Evolutionary conservation across 2,797 vertebrate genomes (phyloP), one percentile per base, ranked within the genome.

Genomic region (Rhodeus uyekii): DNA sequence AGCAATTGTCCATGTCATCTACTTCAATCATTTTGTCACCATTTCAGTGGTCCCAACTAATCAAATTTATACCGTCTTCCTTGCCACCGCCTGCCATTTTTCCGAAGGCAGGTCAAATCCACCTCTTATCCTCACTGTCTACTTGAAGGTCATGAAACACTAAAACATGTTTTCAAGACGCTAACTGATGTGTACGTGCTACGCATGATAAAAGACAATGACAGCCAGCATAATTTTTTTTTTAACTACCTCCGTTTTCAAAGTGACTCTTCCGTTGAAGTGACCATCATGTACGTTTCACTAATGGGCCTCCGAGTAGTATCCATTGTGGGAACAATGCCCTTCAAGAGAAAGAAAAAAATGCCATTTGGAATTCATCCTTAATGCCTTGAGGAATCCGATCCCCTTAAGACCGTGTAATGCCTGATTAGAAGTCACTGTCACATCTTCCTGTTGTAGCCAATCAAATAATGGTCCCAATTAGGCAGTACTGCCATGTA

Each of bases 1-100:
- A 74, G 72, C 72, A 76, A 76, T 55, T 64, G 71, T 29, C 68
- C 3, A 2, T 81, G 79, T 73, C 42, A 73, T 61, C 73, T 76
- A 36, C 38, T 82, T 69, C 81, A 55, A 76, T 82, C 34, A 60
- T 22, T 64, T 55, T 82, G 81, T 67, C 81, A 82, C 81, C 27
- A 14, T 76, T 82, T 82, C 80, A 82, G 50, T 60, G 48, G 61
- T 58, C 36, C 50, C 72, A 82, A 75, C 38, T 82, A 82, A 82
- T 82, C 81, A 82, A 68, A 76, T 82, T 38, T 75, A 46, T 76
- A 50, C 64, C 46, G 58, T 76, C 46, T 82, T 58, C 48, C 73
- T 68, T 44, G 46, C 69, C 64, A 68, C 46, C 13, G 34, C 64
- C 77, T 69, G 77, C 24, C 61, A 44, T 82, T 82, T 68, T 68